Evolutionary conservation across 2,888 invertebrate genomes (phyloP), one percentile per base, ranked within the genome.

Genomic region (Vannuccia rotundouncinata): DNA sequence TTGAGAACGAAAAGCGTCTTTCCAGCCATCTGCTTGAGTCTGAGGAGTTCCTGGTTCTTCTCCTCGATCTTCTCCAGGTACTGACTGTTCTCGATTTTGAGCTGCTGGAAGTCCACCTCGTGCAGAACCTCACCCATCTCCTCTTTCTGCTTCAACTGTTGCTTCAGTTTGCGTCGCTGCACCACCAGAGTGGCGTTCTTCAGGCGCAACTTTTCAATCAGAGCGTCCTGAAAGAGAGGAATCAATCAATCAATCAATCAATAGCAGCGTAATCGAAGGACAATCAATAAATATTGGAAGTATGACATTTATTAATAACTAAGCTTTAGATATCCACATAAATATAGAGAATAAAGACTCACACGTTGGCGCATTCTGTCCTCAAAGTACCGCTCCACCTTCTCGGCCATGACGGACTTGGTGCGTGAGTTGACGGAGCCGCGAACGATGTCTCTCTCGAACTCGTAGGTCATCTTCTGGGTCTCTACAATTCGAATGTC

Each of bases 41-140:
- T 82, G 29, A 88, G 83, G 59, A 88, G 82, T 81, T 88, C 88
- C 81, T 86, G 85, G 82, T 88, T 88, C 76, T 87, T 84, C 82
- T 88, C 87, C 83, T 88, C 88, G 25, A 88, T 88, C 82, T 87
- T 88, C 82, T 87, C 87, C 82, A 88, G 83, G 80, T 88, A 88
- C 82, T 88, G 88, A 81, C 86, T 86, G 83, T 88, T 88, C 81
- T 88, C 88, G 76, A 88, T 88, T 83, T 88, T 87, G 81, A 88
- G 81, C 82, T 88, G 88, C 79, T 87, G 86, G 83, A 88, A 88
- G 82, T 88, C 88, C n/a, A 88, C 88, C 81, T 88, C 88, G 83
- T 88, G 87, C 31, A 88, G 83, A 0, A 87, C 87, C 82, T 88
- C 88, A 29, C 88, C 88, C 87, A 88, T 88, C 82, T 88, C 88